Base-by-base conservation (phyloP, 1,140 invertebrate genomes). In the Drusus annulatus region DNA sequence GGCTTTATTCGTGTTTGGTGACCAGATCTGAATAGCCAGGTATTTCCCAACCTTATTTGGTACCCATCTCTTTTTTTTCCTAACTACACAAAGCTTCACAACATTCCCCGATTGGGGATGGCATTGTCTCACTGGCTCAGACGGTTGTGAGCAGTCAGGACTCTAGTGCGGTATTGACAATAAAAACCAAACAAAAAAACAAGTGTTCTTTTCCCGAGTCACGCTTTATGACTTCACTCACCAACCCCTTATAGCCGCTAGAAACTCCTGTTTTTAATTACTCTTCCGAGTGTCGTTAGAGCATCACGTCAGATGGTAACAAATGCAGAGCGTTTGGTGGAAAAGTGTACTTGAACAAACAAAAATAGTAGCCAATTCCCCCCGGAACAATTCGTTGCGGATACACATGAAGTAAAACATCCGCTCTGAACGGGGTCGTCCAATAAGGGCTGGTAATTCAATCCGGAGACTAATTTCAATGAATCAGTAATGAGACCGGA, bases 211-310 rank as follows among this genome's bases (percentile, higher is more conserved):
- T 6, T 36, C 31, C 31, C 31, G 31, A 36, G 21, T 36, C 68
- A 21, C 23, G 45, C 25, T 71, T 65, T 65, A 21, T 71, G 31
- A 15, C 23, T 17, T 21, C 65, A 31, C 65, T 8, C 31, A n/a
- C n/a, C 31, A 36, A 36, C 5, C 31, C 60, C 4, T 69, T 50
- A n/a, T 19, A 69, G 28, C 68, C 68, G 50, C 31, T 50, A 50
- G 36, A 65, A 36, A 21, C 68, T 2, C n/a, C 68, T 15, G 5
- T n/a, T 50, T 81, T 82, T 82, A 82, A 82, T 82, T 82, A 74
- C 73, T 25, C 81, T 79, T 71, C 73, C 25, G 81, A 79, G 81
- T 69, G 77, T 82, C 81, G 78, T 82, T 82, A 51, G 50, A 15
- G 56, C 71, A 74, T 74, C 51, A 31, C 52, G 28, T 58, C 54